Evolutionary conservation across 2,888 invertebrate species (phyloP).

Genomic region (Volucella inflata): DNA sequence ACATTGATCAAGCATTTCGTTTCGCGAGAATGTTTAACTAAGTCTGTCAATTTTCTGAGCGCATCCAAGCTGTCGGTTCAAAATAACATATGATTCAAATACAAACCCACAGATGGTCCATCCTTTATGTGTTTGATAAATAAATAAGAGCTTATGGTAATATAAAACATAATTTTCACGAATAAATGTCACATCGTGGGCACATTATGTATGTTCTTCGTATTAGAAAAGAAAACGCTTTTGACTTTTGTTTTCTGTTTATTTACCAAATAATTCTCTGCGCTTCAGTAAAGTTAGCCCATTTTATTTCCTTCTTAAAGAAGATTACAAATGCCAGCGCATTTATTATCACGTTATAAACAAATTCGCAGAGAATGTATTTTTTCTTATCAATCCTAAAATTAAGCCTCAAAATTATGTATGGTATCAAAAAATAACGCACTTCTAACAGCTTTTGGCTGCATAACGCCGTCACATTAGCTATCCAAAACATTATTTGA

Average conservation of each 20-base stretch:
- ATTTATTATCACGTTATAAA: conserved; percentile 89
- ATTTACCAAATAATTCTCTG: conserved; percentile 95
- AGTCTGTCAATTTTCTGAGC: too few species aligned
- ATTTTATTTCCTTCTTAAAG: conserved; percentile 90
- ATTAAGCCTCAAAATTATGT: conserved; percentile 90
- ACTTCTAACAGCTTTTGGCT: conserved; percentile 95
- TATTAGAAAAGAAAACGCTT: neutral
- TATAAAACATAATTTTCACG: too few species aligned
- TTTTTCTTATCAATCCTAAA: conserved; percentile 81
- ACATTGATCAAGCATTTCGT: too few species aligned
- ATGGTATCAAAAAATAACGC: conserved; percentile 97
- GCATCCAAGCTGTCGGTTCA: too few species aligned
- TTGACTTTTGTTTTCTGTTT: conserved; percentile 9
- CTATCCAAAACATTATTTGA: conserved; percentile 86
- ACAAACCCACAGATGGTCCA: too few species aligned
- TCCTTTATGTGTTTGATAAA: too few species aligned
- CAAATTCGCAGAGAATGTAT: conserved; percentile 85
- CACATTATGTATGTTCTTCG: neutral
- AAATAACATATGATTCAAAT: too few species aligned
- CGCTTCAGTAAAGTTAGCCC: conserved; percentile 88
- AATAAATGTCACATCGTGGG: neutral
- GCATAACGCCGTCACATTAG: conserved; percentile 87
- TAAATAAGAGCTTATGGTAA: too few species aligned
- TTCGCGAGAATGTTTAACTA: too few species aligned
- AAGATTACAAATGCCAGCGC: conserved; percentile 89